Evolutionary conservation across 2,113 vertebrate species (phyloP).

Genomic region (Hystrix cristata): DNA sequence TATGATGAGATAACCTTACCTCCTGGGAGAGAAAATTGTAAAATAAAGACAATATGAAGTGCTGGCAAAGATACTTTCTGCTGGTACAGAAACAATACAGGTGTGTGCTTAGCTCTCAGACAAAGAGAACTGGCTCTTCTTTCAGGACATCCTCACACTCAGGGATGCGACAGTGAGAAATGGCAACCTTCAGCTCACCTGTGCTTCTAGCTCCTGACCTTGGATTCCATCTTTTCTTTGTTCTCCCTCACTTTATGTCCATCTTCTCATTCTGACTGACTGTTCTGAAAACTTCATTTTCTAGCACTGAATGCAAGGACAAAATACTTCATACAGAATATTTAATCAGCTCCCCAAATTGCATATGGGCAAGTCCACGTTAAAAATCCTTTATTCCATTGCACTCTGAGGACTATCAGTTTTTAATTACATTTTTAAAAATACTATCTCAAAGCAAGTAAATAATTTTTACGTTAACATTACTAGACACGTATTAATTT

Average conservation of each 20-base stretch:
- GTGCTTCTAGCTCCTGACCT: background rate
- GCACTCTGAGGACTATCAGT: background rate
- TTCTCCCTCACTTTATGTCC: background rate
- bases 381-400: background rate
- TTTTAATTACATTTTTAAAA: background rate
- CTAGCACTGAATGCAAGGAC: background rate
- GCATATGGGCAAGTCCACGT: background rate
- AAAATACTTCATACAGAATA: background rate
- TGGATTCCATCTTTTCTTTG: background rate
- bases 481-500: constrained; percentile 22
- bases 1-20: background rate
- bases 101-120: too few relatives aligned
- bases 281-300: background rate
- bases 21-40: background rate
- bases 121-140: background rate
- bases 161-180: background rate
- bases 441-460: constrained; percentile 25
- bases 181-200: background rate
- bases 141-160: background rate
- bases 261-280: background rate
- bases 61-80: background rate
- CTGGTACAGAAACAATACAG: background rate
- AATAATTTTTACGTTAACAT: constrained; percentile 48
- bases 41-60: background rate
- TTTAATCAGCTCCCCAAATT: constrained; percentile 40